Evolutionary conservation across 92 coral and sea anemone genomes (phyloP).

Genomic region (Siderastrea radians): DNA sequence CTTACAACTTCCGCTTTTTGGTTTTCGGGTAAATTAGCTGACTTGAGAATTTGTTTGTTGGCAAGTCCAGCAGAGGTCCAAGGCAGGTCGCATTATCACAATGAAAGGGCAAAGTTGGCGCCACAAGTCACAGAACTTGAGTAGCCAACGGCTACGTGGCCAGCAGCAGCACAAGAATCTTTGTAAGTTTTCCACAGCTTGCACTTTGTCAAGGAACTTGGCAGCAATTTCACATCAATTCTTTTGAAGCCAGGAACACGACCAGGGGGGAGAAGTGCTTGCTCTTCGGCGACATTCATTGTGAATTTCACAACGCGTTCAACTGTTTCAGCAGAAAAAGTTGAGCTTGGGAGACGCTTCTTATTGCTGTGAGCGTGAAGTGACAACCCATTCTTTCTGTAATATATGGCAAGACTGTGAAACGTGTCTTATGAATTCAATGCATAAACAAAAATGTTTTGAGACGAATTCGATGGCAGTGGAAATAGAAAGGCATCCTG

Average conservation of each 20-base stretch:
- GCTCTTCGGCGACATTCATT: conserved; percentile 9
- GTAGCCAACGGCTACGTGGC: conserved; percentile 62
- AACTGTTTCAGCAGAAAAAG: not conserved
- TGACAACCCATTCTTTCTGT: conserved; percentile 34
- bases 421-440: conserved; percentile 44
- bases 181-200: conserved; percentile 11
- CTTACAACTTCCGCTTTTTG: conserved; percentile 48
- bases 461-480: conserved; percentile 44
- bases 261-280: conserved; percentile 46
- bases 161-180: conserved; percentile 33
- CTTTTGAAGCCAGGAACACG: conserved; percentile 74
- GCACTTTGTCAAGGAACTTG: conserved; percentile 9
- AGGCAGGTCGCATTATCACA: conserved; percentile 50
- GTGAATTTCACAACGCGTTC: conserved; percentile 38
- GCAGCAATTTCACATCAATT: conserved; percentile 52
- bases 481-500: conserved; percentile 46
- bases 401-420: conserved; percentile 51
- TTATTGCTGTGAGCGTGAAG: not conserved
- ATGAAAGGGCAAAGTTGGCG: conserved; percentile 53
- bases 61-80: conserved; percentile 66
- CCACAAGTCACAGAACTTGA: conserved; percentile 67
- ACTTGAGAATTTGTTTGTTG: conserved; percentile 33
- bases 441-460: conserved; percentile 60
- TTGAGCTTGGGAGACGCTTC: not conserved
- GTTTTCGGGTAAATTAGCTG: conserved; percentile 50